Evolutionary conservation across 2,797 vertebrate genomes (phyloP).

Genomic region (Aeoliscus strigatus): DNA sequence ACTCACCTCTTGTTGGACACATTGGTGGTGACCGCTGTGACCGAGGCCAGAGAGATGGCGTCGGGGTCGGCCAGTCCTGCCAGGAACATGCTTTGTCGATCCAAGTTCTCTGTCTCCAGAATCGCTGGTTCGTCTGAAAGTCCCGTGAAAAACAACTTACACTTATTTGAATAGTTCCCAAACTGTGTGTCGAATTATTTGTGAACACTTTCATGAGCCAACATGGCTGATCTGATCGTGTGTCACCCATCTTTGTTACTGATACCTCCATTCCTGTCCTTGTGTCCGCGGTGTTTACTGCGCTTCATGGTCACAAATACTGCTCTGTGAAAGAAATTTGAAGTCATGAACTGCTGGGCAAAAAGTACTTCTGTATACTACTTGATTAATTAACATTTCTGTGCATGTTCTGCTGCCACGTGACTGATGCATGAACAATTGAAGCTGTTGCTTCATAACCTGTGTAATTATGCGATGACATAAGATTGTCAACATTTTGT

Average conservation of each 20-base stretch:
- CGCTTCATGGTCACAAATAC: conserved; percentile 87
- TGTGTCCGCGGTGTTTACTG: conserved; percentile 82
- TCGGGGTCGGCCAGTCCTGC: conserved; percentile 81
- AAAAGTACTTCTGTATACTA: too few relatives aligned
- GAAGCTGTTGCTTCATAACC: too few relatives aligned
- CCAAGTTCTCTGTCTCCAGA: conserved; percentile 89
- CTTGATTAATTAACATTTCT: too few relatives aligned
- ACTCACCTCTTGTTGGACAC: conserved; percentile 96
- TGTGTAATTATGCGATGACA: too few relatives aligned
- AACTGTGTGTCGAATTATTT: too few relatives aligned
- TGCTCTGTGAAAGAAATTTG: too few relatives aligned
- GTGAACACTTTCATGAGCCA: too few relatives aligned
- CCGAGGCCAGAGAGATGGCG: conserved; percentile 88
- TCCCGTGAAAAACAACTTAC: not conserved
- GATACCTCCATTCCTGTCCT: conserved; percentile 81
- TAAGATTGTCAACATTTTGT: too few relatives aligned
- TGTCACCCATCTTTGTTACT: conserved; percentile 14
- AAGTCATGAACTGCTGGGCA: too few relatives aligned
- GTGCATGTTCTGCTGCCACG: too few relatives aligned
- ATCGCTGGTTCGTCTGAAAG: conserved; percentile 88
- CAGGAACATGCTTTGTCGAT: conserved; percentile 71
- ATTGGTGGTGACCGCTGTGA: conserved; percentile 93
- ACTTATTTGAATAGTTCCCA: too few relatives aligned
- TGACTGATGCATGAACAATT: too few relatives aligned
- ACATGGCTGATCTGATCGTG: conserved; percentile 3